Evolutionary conservation across 2,888 invertebrate genomes (phyloP).

Genomic region (Cataglyphis livida): DNA sequence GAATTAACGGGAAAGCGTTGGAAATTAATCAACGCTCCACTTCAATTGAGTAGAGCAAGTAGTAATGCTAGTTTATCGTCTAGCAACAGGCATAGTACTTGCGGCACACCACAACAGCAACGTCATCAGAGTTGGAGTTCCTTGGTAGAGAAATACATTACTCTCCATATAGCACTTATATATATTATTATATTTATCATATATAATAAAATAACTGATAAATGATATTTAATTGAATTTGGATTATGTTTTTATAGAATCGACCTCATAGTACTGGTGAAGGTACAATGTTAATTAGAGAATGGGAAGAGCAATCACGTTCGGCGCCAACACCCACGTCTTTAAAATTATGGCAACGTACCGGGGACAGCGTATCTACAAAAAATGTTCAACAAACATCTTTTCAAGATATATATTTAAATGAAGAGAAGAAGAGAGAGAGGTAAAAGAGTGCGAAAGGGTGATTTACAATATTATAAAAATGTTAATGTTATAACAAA

Average conservation of each 20-base stretch:
- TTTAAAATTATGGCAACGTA: slow-evolving; percentile 85
- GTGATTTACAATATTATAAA: slow-evolving; percentile 3
- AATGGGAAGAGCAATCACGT: slow-evolving; percentile 91
- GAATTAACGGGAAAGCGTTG: slow-evolving; percentile 96
- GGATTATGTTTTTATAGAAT: slow-evolving; percentile 79
- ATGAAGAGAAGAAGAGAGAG: slow-evolving; percentile 75
- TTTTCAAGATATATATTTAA: slow-evolving; percentile 80
- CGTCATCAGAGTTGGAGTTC: slow-evolving; percentile 91
- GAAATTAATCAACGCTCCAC: slow-evolving; percentile 92
- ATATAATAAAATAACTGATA: not conserved
- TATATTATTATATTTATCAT: not conserved
- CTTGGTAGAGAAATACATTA: slow-evolving; percentile 83
- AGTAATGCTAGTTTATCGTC: slow-evolving; percentile 90
- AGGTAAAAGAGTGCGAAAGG: slow-evolving; percentile 68
- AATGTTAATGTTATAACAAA: not conserved
- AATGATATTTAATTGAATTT: slow-evolving; percentile 5
- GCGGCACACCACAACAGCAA: slow-evolving; percentile 84
- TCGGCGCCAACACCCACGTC: slow-evolving; percentile 92
- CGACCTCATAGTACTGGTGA: slow-evolving; percentile 87
- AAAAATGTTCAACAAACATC: slow-evolving; percentile 79
- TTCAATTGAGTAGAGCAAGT: slow-evolving; percentile 94
- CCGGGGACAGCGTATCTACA: slow-evolving; percentile 72
- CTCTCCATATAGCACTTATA: not conserved
- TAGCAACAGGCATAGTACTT: slow-evolving; percentile 82
- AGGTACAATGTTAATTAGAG: slow-evolving; percentile 87